A percentile compares a stretch with the other conserved stretches of the same genome.
Evolutionary conservation across 2,888 invertebrate genomes (phyloP).

Genomic region (Helicoverpa assulta): DNA sequence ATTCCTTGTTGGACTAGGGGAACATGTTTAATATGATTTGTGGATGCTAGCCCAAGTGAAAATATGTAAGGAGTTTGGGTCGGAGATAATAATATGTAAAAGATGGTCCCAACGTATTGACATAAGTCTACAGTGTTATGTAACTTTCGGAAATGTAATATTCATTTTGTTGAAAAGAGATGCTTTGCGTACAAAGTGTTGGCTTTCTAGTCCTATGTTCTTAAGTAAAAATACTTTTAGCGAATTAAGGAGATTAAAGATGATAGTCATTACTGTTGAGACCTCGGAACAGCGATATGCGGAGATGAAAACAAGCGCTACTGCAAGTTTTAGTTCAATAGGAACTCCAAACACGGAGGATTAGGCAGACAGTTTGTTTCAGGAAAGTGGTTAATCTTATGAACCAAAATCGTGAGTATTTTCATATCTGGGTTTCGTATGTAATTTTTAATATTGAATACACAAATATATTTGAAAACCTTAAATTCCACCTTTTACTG

Average conservation of each 20-base stretch:
- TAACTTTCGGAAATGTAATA: slow-evolving; percentile 34
- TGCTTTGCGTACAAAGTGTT: slow-evolving; percentile 6
- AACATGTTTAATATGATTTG: slow-evolving; percentile 45
- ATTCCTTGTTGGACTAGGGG: slow-evolving; percentile 37
- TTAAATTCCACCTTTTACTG: too few relatives aligned
- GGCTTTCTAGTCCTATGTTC: slow-evolving; percentile 6
- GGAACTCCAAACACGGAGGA: slow-evolving; percentile 6
- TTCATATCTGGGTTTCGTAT: too few relatives aligned
- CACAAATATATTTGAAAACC: too few relatives aligned
- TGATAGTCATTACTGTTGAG: slow-evolving; percentile 31
- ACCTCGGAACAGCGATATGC: slow-evolving; percentile 13
- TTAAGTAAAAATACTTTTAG: slow-evolving; percentile 7
- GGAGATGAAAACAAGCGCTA: slow-evolving; percentile 28
- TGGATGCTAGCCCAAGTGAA: slow-evolving; percentile 32
- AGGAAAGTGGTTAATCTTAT: neutral
- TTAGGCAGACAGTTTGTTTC: neutral
- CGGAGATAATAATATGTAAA: slow-evolving; percentile 36
- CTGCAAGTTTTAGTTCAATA: slow-evolving; percentile 43
- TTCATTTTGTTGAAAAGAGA: slow-evolving; percentile 29
- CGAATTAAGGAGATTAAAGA: slow-evolving; percentile 32
- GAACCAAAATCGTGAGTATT: neutral
- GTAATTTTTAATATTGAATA: too few relatives aligned
- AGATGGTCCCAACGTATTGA: slow-evolving; percentile 23
- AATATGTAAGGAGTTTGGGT: slow-evolving; percentile 25
- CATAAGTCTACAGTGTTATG: slow-evolving; percentile 27